Evolutionary conservation across 2,888 invertebrate species (phyloP).

Genomic region (Eilema sororculum): DNA sequence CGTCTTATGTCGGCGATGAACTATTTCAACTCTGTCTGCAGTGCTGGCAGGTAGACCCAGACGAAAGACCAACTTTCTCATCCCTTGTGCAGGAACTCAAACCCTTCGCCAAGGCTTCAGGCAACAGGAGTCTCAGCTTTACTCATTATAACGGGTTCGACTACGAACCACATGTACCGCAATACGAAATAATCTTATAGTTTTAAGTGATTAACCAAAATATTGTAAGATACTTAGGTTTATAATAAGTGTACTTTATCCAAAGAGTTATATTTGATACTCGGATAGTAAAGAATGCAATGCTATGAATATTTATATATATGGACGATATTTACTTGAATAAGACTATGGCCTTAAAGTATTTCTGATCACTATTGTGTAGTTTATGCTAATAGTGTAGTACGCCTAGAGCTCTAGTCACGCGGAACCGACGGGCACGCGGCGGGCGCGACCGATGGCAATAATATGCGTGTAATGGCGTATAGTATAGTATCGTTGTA

Average conservation of each 20-base stretch:
- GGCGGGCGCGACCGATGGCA: slow-evolving; percentile 15
- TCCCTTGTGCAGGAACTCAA: slow-evolving; percentile 84
- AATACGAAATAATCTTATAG: slow-evolving; percentile 79
- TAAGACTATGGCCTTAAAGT: slow-evolving; percentile 6
- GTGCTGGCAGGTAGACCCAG: slow-evolving; percentile 94
- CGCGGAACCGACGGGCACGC: slow-evolving; percentile 40
- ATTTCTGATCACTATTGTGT: slow-evolving; percentile 15
- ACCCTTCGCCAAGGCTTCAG: slow-evolving; percentile 71
- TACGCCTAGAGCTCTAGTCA: slow-evolving; percentile 30
- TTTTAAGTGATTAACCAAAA: slow-evolving; percentile 51
- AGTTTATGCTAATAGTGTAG: slow-evolving; percentile 19
- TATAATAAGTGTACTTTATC: slow-evolving; percentile 32
- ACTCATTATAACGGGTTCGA: slow-evolving; percentile 81
- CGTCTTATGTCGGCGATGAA: slow-evolving; percentile 91
- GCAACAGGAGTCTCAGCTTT: slow-evolving; percentile 75
- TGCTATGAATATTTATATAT: slow-evolving; percentile 9
- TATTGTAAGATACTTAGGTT: slow-evolving; percentile 21
- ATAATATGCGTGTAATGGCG: slow-evolving; percentile 15
- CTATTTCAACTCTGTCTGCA: slow-evolving; percentile 93
- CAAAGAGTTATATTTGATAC: slow-evolving; percentile 52
- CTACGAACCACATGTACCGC: slow-evolving; percentile 79
- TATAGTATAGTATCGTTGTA: neutral
- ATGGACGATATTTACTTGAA: neutral
- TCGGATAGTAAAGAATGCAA: slow-evolving; percentile 29
- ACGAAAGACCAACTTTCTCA: slow-evolving; percentile 92